Percentiles rank a stretch among this genome's conserved stretches.
Conservation (phyloP, 1,140 invertebrate genomes). For the Drosophila biarmipes region DNA sequence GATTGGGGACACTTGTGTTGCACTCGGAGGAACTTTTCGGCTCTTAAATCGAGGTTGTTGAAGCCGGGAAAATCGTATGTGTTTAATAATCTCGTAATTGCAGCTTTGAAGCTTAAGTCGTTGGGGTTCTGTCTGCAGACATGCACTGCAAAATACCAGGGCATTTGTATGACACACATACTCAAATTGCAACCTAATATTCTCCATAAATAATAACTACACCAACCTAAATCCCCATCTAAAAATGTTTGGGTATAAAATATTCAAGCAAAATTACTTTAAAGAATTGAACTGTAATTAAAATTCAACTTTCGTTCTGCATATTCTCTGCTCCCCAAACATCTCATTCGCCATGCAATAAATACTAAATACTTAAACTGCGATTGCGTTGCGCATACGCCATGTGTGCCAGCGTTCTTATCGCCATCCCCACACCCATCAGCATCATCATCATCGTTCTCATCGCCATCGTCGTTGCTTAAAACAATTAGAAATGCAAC, state of each 20-base stretch:
- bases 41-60: conserved; percentile 23
- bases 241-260: too few species aligned
- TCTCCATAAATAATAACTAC: too few species aligned
- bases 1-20: conserved; percentile 37
- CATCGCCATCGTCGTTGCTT: conserved; percentile 58
- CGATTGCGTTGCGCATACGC: conserved; percentile 62
- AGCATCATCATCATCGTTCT: conserved; percentile 12
- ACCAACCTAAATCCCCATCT: too few species aligned
- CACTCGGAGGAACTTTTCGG: conserved; percentile 16
- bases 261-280: too few species aligned
- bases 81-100: conserved; percentile 70
- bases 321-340: neutral
- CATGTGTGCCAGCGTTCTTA: conserved; percentile 48
- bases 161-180: too few species aligned
- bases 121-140: conserved; percentile 13
- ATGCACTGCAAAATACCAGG: too few species aligned
- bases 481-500: conserved; percentile 83
- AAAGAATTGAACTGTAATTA: too few species aligned
- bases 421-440: conserved; percentile 13
- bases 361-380: conserved; percentile 78
- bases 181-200: too few species aligned
- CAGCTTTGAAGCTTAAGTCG: conserved; percentile 56
- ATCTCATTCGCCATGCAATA: conserved; percentile 39
- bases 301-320: too few species aligned
- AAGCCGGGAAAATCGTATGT: conserved; percentile 19